These are phyloP conservation scores for Caenorhabditis plicata DNA, from an alignment of 2,888 invertebrate species.

Conservation along the genomic window DNA sequence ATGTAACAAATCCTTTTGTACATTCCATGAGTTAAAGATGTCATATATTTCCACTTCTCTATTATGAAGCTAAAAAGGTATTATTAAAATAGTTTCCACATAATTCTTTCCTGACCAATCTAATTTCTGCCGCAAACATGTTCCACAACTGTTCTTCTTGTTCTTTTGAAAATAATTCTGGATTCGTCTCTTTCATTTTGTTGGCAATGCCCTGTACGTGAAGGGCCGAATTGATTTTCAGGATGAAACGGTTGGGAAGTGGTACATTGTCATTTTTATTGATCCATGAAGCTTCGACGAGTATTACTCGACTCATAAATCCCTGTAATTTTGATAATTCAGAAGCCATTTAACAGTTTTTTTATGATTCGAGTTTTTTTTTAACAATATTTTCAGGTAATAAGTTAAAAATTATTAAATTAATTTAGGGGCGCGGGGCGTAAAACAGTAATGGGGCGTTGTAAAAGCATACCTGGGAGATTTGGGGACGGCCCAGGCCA, in stretches of 20 bases:
- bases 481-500: no score
- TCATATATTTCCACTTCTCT: constrained; percentile 25
- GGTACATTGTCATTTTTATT: constrained; percentile 13
- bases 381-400: not conserved
- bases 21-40: constrained; percentile 8
- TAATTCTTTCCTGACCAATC: no score
- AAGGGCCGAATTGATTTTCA: constrained; percentile 21
- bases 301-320: constrained; percentile 28
- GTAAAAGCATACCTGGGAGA: no score
- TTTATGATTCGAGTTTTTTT: not conserved
- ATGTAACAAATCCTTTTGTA: constrained; percentile 1
- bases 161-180: not conserved
- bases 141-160: constrained; percentile 6
- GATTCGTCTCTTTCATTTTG: constrained; percentile 9
- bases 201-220: constrained; percentile 12
- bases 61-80: constrained; percentile 13
- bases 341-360: constrained; percentile 1
- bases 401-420: not conserved
- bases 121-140: constrained; percentile 6
- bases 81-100: not conserved
- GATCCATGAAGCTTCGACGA: constrained; percentile 24
- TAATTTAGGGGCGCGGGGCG: not conserved
- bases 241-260: constrained; percentile 13
- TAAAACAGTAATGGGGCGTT: no score
- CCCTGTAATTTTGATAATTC: constrained; percentile 9